These are phyloP conservation scores for Pseudopodoces humilis DNA, from an alignment of 2,113 vertebrate genomes.

Conservation along the genomic window DNA sequence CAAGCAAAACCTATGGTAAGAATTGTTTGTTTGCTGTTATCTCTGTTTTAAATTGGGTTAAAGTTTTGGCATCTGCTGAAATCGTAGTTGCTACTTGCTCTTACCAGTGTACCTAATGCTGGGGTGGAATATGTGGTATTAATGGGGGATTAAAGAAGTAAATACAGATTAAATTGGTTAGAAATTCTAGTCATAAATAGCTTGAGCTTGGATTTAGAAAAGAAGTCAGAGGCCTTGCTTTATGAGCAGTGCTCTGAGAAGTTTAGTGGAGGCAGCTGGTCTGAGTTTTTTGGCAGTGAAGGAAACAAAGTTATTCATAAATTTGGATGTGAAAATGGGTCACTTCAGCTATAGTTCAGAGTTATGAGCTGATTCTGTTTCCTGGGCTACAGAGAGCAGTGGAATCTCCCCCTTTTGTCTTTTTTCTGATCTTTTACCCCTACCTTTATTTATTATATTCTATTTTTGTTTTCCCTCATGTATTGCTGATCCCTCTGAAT, in stretches of 20 bases:
- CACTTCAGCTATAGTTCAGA: not conserved
- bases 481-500: not conserved
- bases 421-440: not conserved
- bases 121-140: not conserved
- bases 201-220: not conserved
- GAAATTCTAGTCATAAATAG: not conserved
- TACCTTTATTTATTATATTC: not conserved
- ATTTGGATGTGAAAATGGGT: not conserved
- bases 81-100: not conserved
- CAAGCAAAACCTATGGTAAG: conserved; percentile 90
- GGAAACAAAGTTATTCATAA: not conserved
- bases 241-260: not conserved
- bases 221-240: not conserved
- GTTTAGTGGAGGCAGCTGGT: not conserved
- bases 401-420: not conserved
- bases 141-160: not conserved
- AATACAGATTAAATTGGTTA: not conserved
- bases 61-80: not conserved
- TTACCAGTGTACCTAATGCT: not conserved
- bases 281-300: not conserved
- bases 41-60: not conserved
- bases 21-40: not conserved
- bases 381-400: not conserved
- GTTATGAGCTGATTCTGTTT: not conserved
- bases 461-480: not conserved